Conservation (phyloP, 2,113 vertebrate genomes). For the Forbesichthys papilliferus region DNA sequence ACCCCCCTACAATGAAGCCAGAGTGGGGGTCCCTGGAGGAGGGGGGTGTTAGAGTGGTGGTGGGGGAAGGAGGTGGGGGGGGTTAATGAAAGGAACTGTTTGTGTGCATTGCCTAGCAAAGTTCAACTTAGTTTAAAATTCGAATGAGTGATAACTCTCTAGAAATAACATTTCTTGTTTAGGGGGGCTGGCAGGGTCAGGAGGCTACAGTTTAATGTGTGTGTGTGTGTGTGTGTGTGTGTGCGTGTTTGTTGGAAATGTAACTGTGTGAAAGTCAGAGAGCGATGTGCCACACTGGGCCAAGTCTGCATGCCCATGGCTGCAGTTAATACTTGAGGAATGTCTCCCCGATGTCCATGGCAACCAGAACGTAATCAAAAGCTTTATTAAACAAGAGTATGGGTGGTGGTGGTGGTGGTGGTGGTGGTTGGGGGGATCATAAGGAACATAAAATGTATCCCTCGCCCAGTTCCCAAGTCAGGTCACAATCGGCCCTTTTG, state of each 20-base stretch:
- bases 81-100: constrained; percentile 65
- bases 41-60: constrained; percentile 30
- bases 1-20: constrained; percentile 76
- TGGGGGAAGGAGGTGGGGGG: constrained; percentile 30
- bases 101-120: constrained; percentile 58
- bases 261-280: constrained; percentile 9
- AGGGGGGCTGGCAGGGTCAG: constrained; percentile 14
- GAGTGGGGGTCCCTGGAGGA: constrained; percentile 60
- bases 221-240: background rate
- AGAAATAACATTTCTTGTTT: constrained; percentile 54
- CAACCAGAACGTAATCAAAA: constrained; percentile 80
- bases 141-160: constrained; percentile 53
- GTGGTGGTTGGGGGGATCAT: constrained; percentile 74
- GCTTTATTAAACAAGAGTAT: constrained; percentile 78
- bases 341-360: constrained; percentile 76
- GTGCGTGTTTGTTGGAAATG: background rate
- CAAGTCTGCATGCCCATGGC: constrained; percentile 58
- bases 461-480: constrained; percentile 71
- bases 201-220: constrained; percentile 13
- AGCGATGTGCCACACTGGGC: constrained; percentile 53
- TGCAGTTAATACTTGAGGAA: constrained; percentile 79
- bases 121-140: constrained; percentile 75
- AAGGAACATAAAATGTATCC: constrained; percentile 79
- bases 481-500: constrained; percentile 74
- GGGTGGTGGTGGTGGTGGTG: constrained; percentile 48